These are phyloP conservation scores for Drosophila chauvacae DNA, from an alignment of 1,140 invertebrate genomes.

Conservation along the genomic window DNA sequence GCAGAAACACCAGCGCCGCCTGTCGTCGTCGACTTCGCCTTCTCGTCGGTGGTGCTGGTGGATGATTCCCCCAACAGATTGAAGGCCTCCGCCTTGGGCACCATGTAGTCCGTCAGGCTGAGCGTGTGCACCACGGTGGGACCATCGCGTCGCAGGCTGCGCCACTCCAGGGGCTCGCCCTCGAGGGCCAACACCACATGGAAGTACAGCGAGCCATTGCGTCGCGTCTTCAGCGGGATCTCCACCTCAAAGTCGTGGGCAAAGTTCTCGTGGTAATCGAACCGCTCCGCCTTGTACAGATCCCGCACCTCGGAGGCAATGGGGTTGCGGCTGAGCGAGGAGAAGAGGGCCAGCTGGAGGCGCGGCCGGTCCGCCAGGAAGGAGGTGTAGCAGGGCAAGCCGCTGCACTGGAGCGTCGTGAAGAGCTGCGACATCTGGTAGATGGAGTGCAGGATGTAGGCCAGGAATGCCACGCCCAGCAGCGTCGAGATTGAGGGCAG, in stretches of 20 bases:
- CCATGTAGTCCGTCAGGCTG: conserved; percentile 88
- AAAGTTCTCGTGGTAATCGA: conserved; percentile 85
- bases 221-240: conserved; percentile 89
- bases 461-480: conserved; percentile 88
- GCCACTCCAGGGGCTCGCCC: conserved; percentile 85
- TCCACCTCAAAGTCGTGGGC: conserved; percentile 87
- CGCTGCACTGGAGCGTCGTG: conserved; percentile 88
- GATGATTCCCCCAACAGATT: conserved; percentile 88
- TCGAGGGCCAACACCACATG: conserved; percentile 87
- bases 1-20: neutral
- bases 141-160: conserved; percentile 86
- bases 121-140: conserved; percentile 86
- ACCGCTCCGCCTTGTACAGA: conserved; percentile 84
- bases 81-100: conserved; percentile 90
- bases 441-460: conserved; percentile 90
- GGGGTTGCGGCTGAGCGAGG: conserved; percentile 86
- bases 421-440: conserved; percentile 90
- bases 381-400: conserved; percentile 87
- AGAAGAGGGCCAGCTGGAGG: conserved; percentile 87
- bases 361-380: conserved; percentile 86
- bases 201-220: conserved; percentile 91
- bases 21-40: neutral
- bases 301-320: conserved; percentile 78
- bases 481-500: conserved; percentile 84
- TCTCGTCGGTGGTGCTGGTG: conserved; percentile 38